A percentile compares a stretch with the other conserved stretches of the same genome.
Evolutionary conservation across 2,113 vertebrate genomes (phyloP).

Genomic region (Arvicanthis niloticus): DNA sequence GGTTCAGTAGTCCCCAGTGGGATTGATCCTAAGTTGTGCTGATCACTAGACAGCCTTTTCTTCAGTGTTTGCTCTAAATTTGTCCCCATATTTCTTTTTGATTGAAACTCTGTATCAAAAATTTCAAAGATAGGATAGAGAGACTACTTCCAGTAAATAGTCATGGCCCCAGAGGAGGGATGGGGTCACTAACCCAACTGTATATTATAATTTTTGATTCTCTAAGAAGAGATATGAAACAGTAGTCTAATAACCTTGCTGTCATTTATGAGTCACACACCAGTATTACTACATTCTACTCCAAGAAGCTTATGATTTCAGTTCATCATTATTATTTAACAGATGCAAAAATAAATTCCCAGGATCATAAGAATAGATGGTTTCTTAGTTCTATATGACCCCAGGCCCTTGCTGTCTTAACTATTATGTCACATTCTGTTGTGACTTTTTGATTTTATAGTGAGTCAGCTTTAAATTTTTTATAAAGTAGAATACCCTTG

Average conservation of each 20-base stretch:
- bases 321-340: background rate
- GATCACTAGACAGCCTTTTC: too few species aligned
- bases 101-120: too few species aligned
- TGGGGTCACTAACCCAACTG: too few species aligned
- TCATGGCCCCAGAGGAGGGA: too few species aligned
- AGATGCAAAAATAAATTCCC: background rate
- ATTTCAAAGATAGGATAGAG: too few species aligned
- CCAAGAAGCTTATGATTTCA: background rate
- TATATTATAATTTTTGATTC: background rate
- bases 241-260: background rate
- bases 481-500: background rate
- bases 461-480: background rate
- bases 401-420: background rate
- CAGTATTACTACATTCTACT: background rate
- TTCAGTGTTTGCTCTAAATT: too few species aligned
- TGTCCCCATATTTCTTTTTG: too few species aligned
- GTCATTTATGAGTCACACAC: background rate
- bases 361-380: background rate
- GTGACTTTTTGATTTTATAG: background rate
- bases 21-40: too few species aligned
- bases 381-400: background rate
- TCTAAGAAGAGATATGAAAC: background rate
- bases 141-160: too few species aligned
- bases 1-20: too few species aligned
- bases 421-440: background rate